Evolutionary conservation across 35 echinoderm and acorn worm genomes (phyloP).

Genomic region (Nesometra sesokonis): DNA sequence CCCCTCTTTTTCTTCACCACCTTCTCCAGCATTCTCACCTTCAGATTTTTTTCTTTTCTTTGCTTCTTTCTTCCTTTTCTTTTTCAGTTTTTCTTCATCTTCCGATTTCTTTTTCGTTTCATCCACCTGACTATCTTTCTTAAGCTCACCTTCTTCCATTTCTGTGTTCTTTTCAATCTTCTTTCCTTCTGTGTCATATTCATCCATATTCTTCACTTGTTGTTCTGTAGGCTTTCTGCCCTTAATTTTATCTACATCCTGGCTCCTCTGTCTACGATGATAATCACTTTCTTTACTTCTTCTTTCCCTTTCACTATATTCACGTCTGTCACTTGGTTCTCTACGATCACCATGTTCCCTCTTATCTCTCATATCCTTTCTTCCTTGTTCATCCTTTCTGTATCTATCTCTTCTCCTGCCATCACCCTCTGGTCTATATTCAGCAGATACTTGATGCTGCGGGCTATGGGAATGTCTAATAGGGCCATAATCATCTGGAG

Average conservation of each 20-base stretch:
- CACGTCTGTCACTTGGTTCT: neutral
- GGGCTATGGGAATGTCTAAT: neutral
- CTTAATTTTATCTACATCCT: neutral
- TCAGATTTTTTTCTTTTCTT: conserved; percentile 10
- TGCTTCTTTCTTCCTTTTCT: conserved; percentile 18
- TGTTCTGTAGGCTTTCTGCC: neutral
- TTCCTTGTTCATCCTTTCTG: neutral
- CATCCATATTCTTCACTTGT: neutral
- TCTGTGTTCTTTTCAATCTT: neutral
- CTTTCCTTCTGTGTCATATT: neutral
- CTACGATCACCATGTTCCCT: neutral
- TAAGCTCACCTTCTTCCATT: neutral
- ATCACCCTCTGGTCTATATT: neutral
- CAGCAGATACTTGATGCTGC: neutral
- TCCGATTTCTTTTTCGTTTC: conserved; percentile 15
- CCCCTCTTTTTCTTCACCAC: neutral
- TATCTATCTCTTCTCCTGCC: neutral
- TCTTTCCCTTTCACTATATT: neutral
- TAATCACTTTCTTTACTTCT: neutral
- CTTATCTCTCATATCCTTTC: neutral
- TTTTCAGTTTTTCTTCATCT: conserved; percentile 26
- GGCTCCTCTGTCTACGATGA: neutral
- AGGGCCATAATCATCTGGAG: neutral
- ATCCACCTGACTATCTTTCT: neutral
- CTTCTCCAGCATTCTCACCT: conserved; percentile 12